phyloP scores from a whole-genome alignment of 2,797 vertebrate genomes.

The Lepilemur septentrionalis region DNA sequence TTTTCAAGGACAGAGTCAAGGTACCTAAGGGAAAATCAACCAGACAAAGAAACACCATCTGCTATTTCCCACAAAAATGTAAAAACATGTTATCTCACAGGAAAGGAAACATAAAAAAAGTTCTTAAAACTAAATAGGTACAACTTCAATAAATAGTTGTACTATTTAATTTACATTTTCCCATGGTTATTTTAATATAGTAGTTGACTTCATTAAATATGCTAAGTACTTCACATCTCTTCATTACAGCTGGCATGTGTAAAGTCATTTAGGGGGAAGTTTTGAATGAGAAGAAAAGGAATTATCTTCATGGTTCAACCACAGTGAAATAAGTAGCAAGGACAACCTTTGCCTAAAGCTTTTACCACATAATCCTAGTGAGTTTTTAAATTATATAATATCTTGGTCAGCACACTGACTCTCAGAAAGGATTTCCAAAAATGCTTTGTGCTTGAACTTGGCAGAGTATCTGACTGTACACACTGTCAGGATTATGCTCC shows the following conservation, averaged over 20 bases:
- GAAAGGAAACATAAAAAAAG: neutral
- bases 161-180: neutral
- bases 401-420: neutral
- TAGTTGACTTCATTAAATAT: neutral
- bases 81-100: neutral
- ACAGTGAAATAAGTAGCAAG: neutral
- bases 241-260: neutral
- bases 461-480: neutral
- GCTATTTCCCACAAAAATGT: neutral
- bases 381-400: neutral
- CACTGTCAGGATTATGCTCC: neutral
- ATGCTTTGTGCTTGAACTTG: neutral
- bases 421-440: neutral
- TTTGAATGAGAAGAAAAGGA: neutral
- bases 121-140: neutral
- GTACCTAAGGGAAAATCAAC: slow-evolving; percentile 8
- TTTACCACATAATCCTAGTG: neutral
- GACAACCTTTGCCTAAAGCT: neutral
- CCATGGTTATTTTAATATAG: neutral
- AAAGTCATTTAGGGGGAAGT: neutral
- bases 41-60: neutral
- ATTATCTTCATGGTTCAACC: neutral
- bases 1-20: slow-evolving; percentile 33
- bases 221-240: neutral
- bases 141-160: neutral